phyloP scores from a whole-genome alignment of 2,113 vertebrate species.

The Accipiter virgatus region DNA sequence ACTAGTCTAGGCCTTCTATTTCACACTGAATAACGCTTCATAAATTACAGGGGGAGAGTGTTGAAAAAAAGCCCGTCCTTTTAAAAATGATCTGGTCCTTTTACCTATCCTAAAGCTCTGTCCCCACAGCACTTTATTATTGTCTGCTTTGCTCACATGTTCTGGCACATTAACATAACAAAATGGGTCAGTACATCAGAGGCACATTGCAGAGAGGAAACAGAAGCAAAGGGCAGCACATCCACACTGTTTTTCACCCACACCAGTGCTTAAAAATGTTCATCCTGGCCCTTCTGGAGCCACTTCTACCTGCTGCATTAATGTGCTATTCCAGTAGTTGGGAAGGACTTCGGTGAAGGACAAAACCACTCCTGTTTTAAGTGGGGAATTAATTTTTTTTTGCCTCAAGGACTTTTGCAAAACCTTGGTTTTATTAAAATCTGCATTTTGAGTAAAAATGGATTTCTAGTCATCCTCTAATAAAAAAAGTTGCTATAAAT shows the following conservation, averaged over 20 bases:
- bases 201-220: neutral
- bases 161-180: neutral
- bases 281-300: neutral
- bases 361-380: neutral
- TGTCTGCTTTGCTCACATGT: neutral
- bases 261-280: neutral
- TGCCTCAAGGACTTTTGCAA: neutral
- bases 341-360: neutral
- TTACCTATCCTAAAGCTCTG: neutral
- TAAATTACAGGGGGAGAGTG: neutral
- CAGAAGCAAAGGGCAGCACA: neutral
- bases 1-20: neutral
- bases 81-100: neutral
- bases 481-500: constrained; percentile 17
- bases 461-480: neutral
- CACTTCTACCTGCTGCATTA: neutral
- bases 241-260: neutral
- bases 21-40: neutral
- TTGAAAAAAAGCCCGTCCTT: neutral
- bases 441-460: neutral
- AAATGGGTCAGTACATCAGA: neutral
- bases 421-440: constrained; percentile 14
- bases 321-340: neutral
- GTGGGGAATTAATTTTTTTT: neutral
- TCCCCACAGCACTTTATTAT: neutral